phyloP scores from a whole-genome alignment of 2,888 invertebrate species.

The Cosmia trapezina region DNA sequence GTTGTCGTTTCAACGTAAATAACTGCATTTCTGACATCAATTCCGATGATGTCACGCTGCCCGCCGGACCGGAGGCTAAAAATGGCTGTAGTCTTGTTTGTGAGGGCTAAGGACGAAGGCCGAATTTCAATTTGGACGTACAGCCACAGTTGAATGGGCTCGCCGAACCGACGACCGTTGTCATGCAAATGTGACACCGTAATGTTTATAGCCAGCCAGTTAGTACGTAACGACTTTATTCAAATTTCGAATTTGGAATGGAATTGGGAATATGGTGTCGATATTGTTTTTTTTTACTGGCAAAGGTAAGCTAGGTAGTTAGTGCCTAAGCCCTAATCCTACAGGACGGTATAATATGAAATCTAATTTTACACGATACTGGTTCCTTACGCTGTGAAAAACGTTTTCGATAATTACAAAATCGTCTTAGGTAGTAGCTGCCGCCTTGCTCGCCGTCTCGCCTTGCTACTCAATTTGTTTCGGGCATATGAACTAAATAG shows the following conservation, averaged over 20 bases:
- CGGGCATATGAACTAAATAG: constrained; percentile 35
- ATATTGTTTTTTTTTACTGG: constrained; percentile 16
- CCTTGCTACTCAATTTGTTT: constrained; percentile 9
- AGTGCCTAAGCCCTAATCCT: not conserved
- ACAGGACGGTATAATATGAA: not conserved
- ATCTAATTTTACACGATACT: constrained; percentile 6
- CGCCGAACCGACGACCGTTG: constrained; percentile 67
- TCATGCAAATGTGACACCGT: constrained; percentile 76
- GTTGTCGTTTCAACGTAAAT: constrained; percentile 60
- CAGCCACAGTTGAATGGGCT: constrained; percentile 68
- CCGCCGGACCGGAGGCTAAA: constrained; percentile 53
- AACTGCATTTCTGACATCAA: constrained; percentile 68
- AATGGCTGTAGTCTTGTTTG: constrained; percentile 67
- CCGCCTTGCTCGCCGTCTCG: too few relatives aligned
- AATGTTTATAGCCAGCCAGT: constrained; percentile 64
- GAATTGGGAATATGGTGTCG: constrained; percentile 42
- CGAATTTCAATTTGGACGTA: constrained; percentile 76
- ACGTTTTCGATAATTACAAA: not conserved
- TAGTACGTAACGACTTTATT: constrained; percentile 62
- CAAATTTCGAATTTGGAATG: constrained; percentile 59
- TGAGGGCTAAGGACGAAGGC: constrained; percentile 75
- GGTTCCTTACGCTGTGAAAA: not conserved
- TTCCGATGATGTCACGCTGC: constrained; percentile 70
- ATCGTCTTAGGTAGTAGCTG: not conserved
- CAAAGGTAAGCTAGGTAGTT: not conserved